phyloP scores from a whole-genome alignment of 1,140 invertebrate genomes.

The Elymnias hypermnestra region DNA sequence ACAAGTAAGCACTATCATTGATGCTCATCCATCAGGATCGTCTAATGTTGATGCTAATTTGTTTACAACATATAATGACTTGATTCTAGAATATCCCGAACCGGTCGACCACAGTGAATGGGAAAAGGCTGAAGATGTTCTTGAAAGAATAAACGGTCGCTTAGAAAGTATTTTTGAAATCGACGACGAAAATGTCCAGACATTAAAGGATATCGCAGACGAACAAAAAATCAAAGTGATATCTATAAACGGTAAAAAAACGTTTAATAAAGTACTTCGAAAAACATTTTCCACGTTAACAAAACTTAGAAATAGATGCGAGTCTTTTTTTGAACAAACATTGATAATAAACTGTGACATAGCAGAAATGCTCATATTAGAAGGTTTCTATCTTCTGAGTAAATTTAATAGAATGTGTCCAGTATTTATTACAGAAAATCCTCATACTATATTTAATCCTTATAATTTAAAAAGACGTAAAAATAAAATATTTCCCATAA shows the following conservation, averaged over 20 bases:
- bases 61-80: slow-evolving; percentile 47
- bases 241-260: slow-evolving; percentile 52
- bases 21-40: slow-evolving; percentile 44
- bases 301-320: slow-evolving; percentile 55
- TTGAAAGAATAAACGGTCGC: slow-evolving; percentile 56
- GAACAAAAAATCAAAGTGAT: slow-evolving; percentile 67
- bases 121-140: slow-evolving; percentile 65
- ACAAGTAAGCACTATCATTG: slow-evolving; percentile 43
- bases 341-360: slow-evolving; percentile 70
- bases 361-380: slow-evolving; percentile 72
- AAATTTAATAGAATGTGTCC: slow-evolving; percentile 78
- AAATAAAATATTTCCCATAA: slow-evolving; percentile 68
- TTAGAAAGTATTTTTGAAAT: slow-evolving; percentile 63
- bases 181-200: slow-evolving; percentile 58
- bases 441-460: slow-evolving; percentile 63
- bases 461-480: slow-evolving; percentile 62
- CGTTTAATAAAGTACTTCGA: slow-evolving; percentile 48
- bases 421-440: slow-evolving; percentile 72
- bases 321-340: slow-evolving; percentile 75
- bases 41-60: slow-evolving; percentile 43
- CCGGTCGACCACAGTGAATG: slow-evolving; percentile 60
- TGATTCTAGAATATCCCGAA: slow-evolving; percentile 55
- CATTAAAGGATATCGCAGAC: slow-evolving; percentile 43
- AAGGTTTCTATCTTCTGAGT: slow-evolving; percentile 77
- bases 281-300: slow-evolving; percentile 42